Percentiles rank a stretch among this genome's conserved stretches.
Evolutionary conservation across 1,140 invertebrate genomes (phyloP).

Genomic region (Drosophila mojavensis): DNA sequence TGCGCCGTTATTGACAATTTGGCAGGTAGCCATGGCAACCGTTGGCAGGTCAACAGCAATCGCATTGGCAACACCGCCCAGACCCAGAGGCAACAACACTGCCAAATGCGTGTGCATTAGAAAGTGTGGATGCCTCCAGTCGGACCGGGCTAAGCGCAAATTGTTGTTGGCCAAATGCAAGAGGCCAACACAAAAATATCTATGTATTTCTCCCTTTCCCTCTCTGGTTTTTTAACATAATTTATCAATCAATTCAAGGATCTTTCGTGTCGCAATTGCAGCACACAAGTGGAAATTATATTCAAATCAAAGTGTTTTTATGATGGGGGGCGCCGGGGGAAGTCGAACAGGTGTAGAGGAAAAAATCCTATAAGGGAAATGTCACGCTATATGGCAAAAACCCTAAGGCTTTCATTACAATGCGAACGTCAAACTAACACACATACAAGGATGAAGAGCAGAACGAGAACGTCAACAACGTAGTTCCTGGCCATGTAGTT

Average conservation of each 20-base stretch:
- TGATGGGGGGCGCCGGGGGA: neutral
- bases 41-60: constrained; percentile 73
- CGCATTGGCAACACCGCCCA: constrained; percentile 39
- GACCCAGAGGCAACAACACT: neutral
- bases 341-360: constrained; percentile 42
- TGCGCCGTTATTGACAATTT: constrained; percentile 74
- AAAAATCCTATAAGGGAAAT: constrained; percentile 78
- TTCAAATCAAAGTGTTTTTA: constrained; percentile 33
- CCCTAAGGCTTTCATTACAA: constrained; percentile 37
- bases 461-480: constrained; percentile 48
- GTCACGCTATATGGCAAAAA: constrained; percentile 71
- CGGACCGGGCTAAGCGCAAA: constrained; percentile 18
- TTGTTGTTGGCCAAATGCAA: constrained; percentile 36
- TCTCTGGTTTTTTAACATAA: constrained; percentile 54
- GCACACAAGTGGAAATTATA: constrained; percentile 51
- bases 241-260: constrained; percentile 67
- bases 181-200: constrained; percentile 5
- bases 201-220: neutral
- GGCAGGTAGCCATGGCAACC: constrained; percentile 76
- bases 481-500: constrained; percentile 41
- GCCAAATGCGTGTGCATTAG: constrained; percentile 29
- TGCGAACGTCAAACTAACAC: constrained; percentile 38
- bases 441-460: constrained; percentile 17
- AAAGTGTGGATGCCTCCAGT: constrained; percentile 14
- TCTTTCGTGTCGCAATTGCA: constrained; percentile 46